Evolutionary conservation across 2,888 invertebrate species (phyloP).

Genomic region (Amphimallon solstitiale): DNA sequence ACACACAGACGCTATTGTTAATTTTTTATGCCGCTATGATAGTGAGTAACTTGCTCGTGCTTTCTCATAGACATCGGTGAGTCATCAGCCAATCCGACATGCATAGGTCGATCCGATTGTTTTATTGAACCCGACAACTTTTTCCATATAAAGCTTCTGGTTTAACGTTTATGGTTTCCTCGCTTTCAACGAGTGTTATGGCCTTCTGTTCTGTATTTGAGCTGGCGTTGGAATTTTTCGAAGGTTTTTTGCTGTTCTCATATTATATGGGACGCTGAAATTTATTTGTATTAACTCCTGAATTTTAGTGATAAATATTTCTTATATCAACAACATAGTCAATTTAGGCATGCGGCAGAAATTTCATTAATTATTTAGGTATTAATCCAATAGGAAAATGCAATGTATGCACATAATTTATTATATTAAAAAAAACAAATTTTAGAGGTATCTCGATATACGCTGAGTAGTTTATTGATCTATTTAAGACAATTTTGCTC

Average conservation of each 20-base stretch:
- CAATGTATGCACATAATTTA: no score
- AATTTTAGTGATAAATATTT: no score
- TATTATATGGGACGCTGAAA: no score
- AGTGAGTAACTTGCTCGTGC: constrained; percentile 5
- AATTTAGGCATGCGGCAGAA: no score
- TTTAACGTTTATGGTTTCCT: constrained; percentile 31
- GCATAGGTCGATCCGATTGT: constrained; percentile 31
- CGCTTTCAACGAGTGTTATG: constrained; percentile 16
- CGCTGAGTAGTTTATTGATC: no score
- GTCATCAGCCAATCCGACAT: constrained; percentile 26
- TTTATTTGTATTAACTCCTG: no score
- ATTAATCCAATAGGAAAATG: no score
- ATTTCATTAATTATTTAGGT: no score
- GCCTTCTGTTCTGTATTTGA: constrained; percentile 31
- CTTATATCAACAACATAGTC: no score
- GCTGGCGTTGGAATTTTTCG: constrained; percentile 16
- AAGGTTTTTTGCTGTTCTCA: neutral
- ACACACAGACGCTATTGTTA: constrained; percentile 14
- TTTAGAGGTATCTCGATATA: no score
- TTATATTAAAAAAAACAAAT: no score
- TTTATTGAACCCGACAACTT: constrained; percentile 32
- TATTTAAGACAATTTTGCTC: no score
- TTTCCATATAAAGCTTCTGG: constrained; percentile 33
- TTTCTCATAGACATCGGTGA: constrained; percentile 28
- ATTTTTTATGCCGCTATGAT: constrained; percentile 9